Evolutionary conservation across 2,888 invertebrate species (phyloP).

Genomic region (Apamea sordens): DNA sequence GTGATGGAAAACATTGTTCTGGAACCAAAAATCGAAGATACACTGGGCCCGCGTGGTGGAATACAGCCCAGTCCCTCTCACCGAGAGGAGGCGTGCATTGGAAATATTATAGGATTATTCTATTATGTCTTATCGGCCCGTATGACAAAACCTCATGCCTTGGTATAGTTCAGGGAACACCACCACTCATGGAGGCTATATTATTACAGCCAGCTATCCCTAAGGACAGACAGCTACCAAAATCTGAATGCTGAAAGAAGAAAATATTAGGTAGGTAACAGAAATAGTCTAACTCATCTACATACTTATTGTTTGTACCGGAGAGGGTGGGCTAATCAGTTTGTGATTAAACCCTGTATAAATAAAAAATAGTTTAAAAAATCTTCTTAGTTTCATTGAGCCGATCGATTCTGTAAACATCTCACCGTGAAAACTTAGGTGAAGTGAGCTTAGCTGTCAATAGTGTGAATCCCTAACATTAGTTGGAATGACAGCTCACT

Average conservation of each 20-base stretch:
- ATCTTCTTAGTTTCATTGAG: not conserved
- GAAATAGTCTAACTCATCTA: not conserved
- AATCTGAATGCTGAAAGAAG: not conserved
- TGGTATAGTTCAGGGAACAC: not conserved
- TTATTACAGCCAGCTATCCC: not conserved
- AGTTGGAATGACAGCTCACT: no score
- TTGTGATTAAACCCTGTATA: not conserved
- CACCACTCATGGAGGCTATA: not conserved
- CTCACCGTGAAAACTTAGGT: no score
- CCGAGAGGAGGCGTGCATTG: no score
- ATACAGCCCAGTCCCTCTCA: not conserved
- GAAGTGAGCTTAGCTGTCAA: no score
- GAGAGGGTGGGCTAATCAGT: not conserved
- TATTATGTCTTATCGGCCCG: not conserved
- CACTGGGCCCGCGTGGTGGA: not conserved
- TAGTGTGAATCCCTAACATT: no score
- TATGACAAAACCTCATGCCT: not conserved
- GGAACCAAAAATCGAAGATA: not conserved
- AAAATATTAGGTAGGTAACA: not conserved
- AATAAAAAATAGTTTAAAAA: not conserved
- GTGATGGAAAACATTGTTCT: not conserved
- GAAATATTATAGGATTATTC: not conserved
- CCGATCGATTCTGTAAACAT: no score
- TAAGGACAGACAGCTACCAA: not conserved
- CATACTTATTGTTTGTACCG: not conserved